Percentiles rank a stretch among this genome's conserved stretches.
Evolutionary conservation across 2,888 invertebrate species (phyloP).

Genomic region (Bibio marci): DNA sequence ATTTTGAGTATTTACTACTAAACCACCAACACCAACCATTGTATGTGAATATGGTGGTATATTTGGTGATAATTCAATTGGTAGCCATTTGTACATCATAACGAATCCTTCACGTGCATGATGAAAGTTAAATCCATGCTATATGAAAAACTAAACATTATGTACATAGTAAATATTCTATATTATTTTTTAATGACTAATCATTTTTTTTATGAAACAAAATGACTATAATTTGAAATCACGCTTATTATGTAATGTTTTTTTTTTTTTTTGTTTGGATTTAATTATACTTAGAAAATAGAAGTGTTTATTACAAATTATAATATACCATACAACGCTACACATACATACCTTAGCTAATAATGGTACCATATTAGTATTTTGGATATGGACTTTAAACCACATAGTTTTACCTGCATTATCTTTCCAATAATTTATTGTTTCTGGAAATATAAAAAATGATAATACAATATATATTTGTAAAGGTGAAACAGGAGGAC

Average conservation of each 20-base stretch:
- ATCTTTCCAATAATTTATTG: slow-evolving; percentile 46
- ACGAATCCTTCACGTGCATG: slow-evolving; percentile 66
- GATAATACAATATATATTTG: slow-evolving; percentile 3
- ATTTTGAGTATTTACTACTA: slow-evolving; percentile 61
- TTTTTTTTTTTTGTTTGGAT: too few relatives aligned
- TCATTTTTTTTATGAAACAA: too few relatives aligned
- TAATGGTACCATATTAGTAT: slow-evolving; percentile 58
- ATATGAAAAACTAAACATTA: slow-evolving; percentile 12
- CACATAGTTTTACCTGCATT: slow-evolving; percentile 54
- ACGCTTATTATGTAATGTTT: too few relatives aligned
- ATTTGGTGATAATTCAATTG: slow-evolving; percentile 37
- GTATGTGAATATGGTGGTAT: slow-evolving; percentile 71
- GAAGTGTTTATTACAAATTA: neutral
- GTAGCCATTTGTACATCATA: slow-evolving; percentile 69
- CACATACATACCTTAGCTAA: slow-evolving; percentile 41
- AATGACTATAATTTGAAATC: too few relatives aligned
- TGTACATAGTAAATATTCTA: neutral
- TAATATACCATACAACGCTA: neutral
- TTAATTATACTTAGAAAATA: too few relatives aligned
- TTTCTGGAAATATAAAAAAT: slow-evolving; percentile 35
- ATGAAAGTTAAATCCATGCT: slow-evolving; percentile 74
- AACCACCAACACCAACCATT: slow-evolving; percentile 65
- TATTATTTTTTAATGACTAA: too few relatives aligned
- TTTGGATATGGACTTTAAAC: slow-evolving; percentile 56
- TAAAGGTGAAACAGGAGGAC: neutral